Evolutionary conservation across 2,888 invertebrate genomes (phyloP).

Genomic region (Drosophila putrida): DNA sequence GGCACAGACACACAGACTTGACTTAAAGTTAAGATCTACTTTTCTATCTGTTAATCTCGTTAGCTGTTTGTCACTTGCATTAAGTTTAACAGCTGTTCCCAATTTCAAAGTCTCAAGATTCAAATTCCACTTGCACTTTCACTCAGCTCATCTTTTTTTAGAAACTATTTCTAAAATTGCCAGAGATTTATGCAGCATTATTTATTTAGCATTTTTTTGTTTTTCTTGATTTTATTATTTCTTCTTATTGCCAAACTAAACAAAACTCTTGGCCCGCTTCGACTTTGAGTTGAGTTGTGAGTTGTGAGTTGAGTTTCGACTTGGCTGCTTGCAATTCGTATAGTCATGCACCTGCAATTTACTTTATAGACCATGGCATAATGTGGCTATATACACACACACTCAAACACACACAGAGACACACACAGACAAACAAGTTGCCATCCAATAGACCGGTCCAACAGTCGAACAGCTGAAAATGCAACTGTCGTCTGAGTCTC

Average conservation of each 20-base stretch:
- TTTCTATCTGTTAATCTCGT: background rate
- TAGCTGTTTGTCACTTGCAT: background rate
- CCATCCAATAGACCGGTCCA: conserved; percentile 75
- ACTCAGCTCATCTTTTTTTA: conserved; percentile 9
- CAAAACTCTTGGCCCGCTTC: conserved; percentile 52
- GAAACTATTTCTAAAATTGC: conserved; percentile 59
- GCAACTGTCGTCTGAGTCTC: conserved; percentile 56
- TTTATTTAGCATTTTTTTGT: conserved; percentile 9
- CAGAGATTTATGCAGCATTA: conserved; percentile 68
- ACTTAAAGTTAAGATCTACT: conserved; percentile 5
- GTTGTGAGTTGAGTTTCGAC: conserved; percentile 36
- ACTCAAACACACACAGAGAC: conserved; percentile 31
- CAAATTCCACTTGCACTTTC: conserved; percentile 15
- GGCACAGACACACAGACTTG: background rate
- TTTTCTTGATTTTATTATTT: background rate
- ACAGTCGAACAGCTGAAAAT: conserved; percentile 77
- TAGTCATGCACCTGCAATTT: conserved; percentile 85
- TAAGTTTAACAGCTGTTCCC: conserved; percentile 7
- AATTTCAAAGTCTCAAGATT: background rate
- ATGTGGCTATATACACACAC: conserved; percentile 64
- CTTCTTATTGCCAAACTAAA: conserved; percentile 31
- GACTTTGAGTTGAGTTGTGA: conserved; percentile 12
- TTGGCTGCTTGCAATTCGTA: conserved; percentile 75
- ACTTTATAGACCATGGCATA: conserved; percentile 85
- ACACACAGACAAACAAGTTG: conserved; percentile 56